These are phyloP conservation scores for Drosophila trichaetosa DNA, from an alignment of 2,888 invertebrate genomes.

Conservation along the genomic window DNA sequence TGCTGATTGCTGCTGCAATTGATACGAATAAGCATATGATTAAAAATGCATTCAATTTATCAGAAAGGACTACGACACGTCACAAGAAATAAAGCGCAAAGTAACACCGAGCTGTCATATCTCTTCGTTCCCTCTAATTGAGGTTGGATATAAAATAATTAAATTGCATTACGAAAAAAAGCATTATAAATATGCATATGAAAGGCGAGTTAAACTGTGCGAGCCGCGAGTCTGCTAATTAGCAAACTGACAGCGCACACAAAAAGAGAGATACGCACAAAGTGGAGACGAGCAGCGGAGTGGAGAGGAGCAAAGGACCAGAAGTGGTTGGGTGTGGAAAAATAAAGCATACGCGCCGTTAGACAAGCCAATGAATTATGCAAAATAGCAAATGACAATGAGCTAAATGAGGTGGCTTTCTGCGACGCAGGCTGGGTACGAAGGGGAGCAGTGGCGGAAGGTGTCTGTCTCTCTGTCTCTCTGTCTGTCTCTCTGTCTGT, in stretches of 20 bases:
- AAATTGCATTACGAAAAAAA: constrained; percentile 66
- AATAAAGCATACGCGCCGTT: constrained; percentile 76
- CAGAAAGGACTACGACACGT: constrained; percentile 49
- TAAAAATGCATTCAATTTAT: constrained; percentile 76
- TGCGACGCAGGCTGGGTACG: not conserved
- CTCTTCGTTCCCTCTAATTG: constrained; percentile 35
- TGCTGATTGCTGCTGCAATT: constrained; percentile 19
- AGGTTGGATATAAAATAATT: constrained; percentile 66
- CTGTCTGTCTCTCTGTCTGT: not conserved
- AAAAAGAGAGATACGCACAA: constrained; percentile 8
- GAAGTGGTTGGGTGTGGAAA: constrained; percentile 23
- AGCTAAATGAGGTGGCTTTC: constrained; percentile 23
- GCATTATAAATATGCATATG: constrained; percentile 71
- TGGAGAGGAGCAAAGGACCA: not conserved
- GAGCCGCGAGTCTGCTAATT: constrained; percentile 62
- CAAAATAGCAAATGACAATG: constrained; percentile 63
- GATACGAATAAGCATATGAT: constrained; percentile 63
- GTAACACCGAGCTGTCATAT: constrained; percentile 42
- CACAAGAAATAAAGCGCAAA: constrained; percentile 62
- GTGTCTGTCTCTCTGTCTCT: not conserved
- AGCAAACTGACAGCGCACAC: constrained; percentile 68
- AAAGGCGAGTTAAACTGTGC: constrained; percentile 57
- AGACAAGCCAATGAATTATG: constrained; percentile 78
- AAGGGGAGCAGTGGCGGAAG: not conserved
- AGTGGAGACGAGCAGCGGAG: not conserved